Base-by-base conservation (phyloP, 1,140 invertebrate species). In the Hyposmocoma kahamanoa region DNA sequence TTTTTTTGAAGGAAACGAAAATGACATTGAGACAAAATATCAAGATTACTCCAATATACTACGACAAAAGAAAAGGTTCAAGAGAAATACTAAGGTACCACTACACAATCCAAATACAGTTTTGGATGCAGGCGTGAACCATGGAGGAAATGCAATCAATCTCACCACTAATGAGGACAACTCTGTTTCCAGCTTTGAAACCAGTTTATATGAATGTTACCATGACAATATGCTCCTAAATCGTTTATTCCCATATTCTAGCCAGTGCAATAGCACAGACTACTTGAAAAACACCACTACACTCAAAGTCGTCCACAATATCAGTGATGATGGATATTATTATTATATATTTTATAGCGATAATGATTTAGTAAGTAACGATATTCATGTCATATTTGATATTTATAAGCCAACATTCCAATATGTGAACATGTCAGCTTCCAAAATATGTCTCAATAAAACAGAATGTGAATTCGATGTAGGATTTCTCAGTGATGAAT, bases 271-370 rank as follows among this genome's bases (percentile, higher is more conserved):
- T 8, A 89, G 90, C 77, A 88, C 91, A 10, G 88, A 89, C 60
- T 91, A 91, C 60, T 84, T 94, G 59, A 88, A 93, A 43, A 90
- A 87, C 19, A 87, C 88, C 10, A 87, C 83, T 21, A 86, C 86
- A 43, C 89, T 89, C 41, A 90, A 91, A 68, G 89, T 93, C 8
- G 87, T 87, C 42, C 93, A 95, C 67, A 88, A 93, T 56, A 90
- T 95, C 10, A 73, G 84, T 20, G 84, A 89, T 30, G 90, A 93
- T 76, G 94, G 93, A 6, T 95, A 95, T 75, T 95, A 95, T 74
- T 95, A 95, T 82, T 95, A 94, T 69, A 94, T 95, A 54, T 95
- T 95, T 84, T 95, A 94, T 64, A 94, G 92, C 62, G 93, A 95
- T 69, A 94, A 95, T 84, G 93, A 95, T 73, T 84, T 91, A 49